Conservation (phyloP, 2,113 vertebrate species). For the Lepus americanus region DNA sequence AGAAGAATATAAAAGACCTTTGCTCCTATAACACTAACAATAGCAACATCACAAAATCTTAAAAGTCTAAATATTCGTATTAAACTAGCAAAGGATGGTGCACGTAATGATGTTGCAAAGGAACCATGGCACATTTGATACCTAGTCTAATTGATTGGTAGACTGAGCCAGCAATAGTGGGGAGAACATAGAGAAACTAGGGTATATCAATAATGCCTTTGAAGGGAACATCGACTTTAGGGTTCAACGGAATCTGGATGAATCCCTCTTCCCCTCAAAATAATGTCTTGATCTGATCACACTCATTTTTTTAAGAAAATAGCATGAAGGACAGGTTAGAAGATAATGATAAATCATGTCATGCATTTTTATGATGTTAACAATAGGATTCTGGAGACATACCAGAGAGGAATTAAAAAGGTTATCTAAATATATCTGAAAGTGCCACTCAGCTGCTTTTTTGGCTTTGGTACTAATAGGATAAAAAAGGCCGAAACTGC, state of each 20-base stretch:
- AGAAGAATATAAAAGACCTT: not conserved
- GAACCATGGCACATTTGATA: too few relatives aligned
- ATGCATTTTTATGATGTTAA: not conserved
- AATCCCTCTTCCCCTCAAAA: not conserved
- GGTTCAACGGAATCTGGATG: too few relatives aligned
- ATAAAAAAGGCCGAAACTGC: not conserved
- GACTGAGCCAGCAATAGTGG: not conserved
- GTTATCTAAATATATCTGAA: not conserved
- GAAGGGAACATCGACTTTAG: not conserved
- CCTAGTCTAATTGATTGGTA: not conserved
- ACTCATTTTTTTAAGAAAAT: not conserved
- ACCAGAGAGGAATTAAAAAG: not conserved
- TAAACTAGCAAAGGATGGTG: not conserved
- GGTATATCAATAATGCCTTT: not conserved
- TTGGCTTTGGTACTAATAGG: not conserved
- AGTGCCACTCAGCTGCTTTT: not conserved
- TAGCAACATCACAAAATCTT: not conserved
- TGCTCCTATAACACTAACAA: not conserved
- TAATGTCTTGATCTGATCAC: not conserved
- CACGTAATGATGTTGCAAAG: not conserved
- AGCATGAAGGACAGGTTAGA: not conserved
- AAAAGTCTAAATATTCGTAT: not conserved
- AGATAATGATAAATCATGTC: not conserved
- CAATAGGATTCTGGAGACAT: not conserved
- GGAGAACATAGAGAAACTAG: not conserved